phyloP scores from a whole-genome alignment of 2,888 invertebrate species.

The Eurytoma californica region DNA sequence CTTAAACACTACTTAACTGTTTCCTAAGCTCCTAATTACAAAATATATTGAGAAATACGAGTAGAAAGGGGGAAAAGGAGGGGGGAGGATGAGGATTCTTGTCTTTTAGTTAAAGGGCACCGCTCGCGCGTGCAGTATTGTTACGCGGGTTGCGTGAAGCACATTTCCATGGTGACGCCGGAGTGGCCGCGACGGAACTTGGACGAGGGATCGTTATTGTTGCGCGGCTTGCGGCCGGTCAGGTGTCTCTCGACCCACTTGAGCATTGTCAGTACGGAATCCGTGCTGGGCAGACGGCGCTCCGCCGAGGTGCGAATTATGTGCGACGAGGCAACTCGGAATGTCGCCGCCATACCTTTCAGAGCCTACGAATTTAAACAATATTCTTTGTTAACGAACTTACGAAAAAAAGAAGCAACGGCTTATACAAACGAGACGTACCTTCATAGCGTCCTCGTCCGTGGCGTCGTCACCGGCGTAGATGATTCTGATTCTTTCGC shows the following conservation, averaged over 20 bases:
- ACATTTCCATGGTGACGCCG: constrained; percentile 87
- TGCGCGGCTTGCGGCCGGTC: constrained; percentile 84
- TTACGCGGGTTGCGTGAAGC: constrained; percentile 72
- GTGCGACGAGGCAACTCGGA: constrained; percentile 89
- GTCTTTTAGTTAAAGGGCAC: not conserved
- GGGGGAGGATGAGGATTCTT: not conserved
- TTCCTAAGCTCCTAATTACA: constrained; percentile 39
- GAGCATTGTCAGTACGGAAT: constrained; percentile 91
- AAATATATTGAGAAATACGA: constrained; percentile 29
- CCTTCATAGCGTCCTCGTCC: constrained; percentile 94
- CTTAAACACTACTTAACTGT: constrained; percentile 26
- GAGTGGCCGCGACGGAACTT: constrained; percentile 76
- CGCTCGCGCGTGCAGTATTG: constrained; percentile 5
- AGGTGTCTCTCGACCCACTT: constrained; percentile 93
- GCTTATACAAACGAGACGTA: constrained; percentile 70
- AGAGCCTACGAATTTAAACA: constrained; percentile 79
- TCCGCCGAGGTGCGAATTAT: constrained; percentile 92
- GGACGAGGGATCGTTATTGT: constrained; percentile 70
- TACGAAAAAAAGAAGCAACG: constrained; percentile 1
- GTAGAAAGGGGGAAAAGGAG: not conserved
- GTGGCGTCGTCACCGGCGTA: constrained; percentile 93
- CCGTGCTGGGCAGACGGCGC: constrained; percentile 90
- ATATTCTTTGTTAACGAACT: too few species aligned
- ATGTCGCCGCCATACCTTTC: constrained; percentile 95
- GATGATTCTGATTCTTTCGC: constrained; percentile 91